phyloP scores from a whole-genome alignment of 2,797 vertebrate genomes.

The Urosaurus nigricauda region DNA sequence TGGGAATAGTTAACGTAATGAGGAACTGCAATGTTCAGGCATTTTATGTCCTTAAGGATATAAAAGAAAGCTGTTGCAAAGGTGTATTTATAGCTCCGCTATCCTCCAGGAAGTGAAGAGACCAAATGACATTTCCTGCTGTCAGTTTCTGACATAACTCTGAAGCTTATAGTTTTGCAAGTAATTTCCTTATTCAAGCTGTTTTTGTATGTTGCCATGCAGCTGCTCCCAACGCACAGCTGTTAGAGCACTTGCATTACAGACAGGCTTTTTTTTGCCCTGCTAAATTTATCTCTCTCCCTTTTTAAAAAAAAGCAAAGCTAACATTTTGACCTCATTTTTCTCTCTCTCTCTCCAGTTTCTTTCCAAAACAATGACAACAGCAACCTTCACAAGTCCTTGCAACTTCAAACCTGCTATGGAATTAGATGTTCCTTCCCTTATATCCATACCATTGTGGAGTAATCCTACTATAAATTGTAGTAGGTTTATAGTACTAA shows the following conservation, averaged over 20 bases:
- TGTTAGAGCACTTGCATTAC: background rate
- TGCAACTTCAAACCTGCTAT: background rate
- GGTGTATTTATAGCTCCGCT: conserved; percentile 16
- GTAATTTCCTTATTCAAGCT: background rate
- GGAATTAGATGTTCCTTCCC: background rate
- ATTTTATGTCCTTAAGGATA: conserved; percentile 24
- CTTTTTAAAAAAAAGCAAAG: background rate
- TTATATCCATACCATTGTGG: background rate
- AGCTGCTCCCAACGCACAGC: background rate
- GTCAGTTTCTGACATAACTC: conserved; percentile 1
- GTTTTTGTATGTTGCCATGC: too few relatives aligned
- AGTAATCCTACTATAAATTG: background rate
- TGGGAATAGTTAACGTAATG: background rate
- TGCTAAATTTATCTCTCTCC: background rate
- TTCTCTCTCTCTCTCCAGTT: background rate
- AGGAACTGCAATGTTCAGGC: background rate
- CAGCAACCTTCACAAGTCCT: background rate
- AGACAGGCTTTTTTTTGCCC: background rate
- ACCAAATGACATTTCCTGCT: conserved; percentile 1
- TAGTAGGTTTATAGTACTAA: background rate
- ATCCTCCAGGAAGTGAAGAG: background rate
- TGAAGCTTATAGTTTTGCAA: background rate
- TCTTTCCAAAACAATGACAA: background rate
- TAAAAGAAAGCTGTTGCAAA: conserved; percentile 18
- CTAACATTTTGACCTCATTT: background rate